Base-by-base conservation (phyloP, 2,113 vertebrate genomes). In the Nyctereutes procyonoides region DNA sequence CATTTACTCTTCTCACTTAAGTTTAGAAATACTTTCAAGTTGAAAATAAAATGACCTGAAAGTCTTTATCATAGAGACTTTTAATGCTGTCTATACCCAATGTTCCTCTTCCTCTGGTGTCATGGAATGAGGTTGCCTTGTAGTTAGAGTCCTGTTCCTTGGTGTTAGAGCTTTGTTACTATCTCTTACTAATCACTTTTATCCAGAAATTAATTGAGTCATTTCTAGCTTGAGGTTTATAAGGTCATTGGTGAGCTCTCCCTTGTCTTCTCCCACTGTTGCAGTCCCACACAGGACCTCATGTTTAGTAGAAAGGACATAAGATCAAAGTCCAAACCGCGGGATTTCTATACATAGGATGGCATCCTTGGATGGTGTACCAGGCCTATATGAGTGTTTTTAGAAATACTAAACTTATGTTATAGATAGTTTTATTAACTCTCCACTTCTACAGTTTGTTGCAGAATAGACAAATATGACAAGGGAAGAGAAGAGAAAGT, bases 261-360 rank as follows among this genome's bases (percentile, higher is more conserved):
- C 2, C 60, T 53, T 15, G 16, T 7, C 1, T 38, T 24, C 3
- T 62, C 13, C 20, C 28, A 24, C 28, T 76, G 4, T 80, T 48
- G 26, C 15, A 30, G 7, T 32, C 55, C n/a, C 5, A 77, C 26
- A 56, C 8, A 51, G 26, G 22, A 24, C 5, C 16, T 60, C 0
- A 0, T 5, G 2, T 17, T 48, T 7, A 51, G 0, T 0, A 83
- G 2, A 51, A 69, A 62, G 11, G 4, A 85, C 2, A 20, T 13
- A 73, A 26, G 8, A 58, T 15, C 20, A 51, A 56, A 63, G 17
- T 35, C 1, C 17, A 88, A 51, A 74, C 0, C 16, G 1, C 2
- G 35, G 20, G 4, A 55, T 24, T 0, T 5, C 1, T 56, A 5
- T 9, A 5, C 28, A 0, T 4, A 85, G 13, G 1, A 17, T 1